Conservation (phyloP, 2,113 vertebrate genomes). For the Aspiorhynchus laticeps region DNA sequence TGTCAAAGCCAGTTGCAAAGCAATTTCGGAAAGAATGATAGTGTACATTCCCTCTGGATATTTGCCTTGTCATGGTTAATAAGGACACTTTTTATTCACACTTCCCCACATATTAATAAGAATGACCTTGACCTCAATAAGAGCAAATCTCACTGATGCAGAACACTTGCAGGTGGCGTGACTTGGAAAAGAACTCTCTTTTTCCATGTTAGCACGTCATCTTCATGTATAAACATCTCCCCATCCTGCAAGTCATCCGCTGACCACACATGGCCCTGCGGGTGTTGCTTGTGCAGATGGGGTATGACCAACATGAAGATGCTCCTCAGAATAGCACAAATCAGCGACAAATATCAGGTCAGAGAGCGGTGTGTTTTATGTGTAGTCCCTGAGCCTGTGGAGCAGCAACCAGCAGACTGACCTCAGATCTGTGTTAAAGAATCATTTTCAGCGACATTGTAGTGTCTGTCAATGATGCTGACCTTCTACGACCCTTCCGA, state of each 20-base stretch:
- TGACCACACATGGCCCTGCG: constrained; percentile 3
- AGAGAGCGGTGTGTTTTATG: constrained; percentile 10
- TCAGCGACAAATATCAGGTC: not conserved
- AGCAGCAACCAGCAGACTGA: not conserved
- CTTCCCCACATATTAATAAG: constrained; percentile 35
- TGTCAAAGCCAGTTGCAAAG: constrained; percentile 44
- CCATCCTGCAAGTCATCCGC: constrained; percentile 9
- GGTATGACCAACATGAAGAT: constrained; percentile 19
- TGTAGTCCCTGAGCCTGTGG: not conserved
- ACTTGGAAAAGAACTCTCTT: not conserved
- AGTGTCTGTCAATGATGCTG: not conserved
- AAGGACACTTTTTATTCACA: constrained; percentile 49
- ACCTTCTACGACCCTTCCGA: not conserved
- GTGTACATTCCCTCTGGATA: constrained; percentile 45
- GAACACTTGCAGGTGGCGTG: not conserved
- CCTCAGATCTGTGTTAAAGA: constrained; percentile 12
- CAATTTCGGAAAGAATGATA: constrained; percentile 30
- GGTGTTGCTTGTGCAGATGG: constrained; percentile 26
- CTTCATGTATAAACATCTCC: constrained; percentile 1
- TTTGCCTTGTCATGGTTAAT: constrained; percentile 53
- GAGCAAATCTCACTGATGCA: constrained; percentile 18
- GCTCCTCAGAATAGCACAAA: constrained; percentile 6
- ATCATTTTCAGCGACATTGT: not conserved
- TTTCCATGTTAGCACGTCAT: not conserved
- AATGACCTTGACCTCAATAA: constrained; percentile 20